Evolutionary conservation across 1,140 invertebrate species (phyloP).

Genomic region (Drosophila neocordata): DNA sequence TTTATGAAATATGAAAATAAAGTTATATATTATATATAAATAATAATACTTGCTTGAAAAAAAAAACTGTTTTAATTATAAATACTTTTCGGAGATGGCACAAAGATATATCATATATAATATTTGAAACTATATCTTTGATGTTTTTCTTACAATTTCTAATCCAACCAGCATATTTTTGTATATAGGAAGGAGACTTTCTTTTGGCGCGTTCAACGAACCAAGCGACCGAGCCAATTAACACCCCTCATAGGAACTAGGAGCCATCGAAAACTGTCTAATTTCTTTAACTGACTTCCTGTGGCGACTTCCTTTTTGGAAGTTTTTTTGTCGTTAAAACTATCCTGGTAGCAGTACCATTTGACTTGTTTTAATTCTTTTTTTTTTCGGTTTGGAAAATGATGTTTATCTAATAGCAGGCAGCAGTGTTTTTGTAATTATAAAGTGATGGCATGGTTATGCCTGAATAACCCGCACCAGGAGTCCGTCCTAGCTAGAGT

Average conservation of each 20-base stretch:
- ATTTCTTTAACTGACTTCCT: constrained; percentile 59
- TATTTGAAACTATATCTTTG: background rate
- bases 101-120: background rate
- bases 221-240: constrained; percentile 42
- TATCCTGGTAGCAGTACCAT: constrained; percentile 54
- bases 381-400: constrained; percentile 34
- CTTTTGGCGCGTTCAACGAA: background rate
- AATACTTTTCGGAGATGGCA: background rate
- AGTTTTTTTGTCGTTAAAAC: constrained; percentile 39
- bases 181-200: constrained; percentile 34
- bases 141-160: background rate
- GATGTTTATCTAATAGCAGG: constrained; percentile 71
- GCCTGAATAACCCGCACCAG: constrained; percentile 62
- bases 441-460: constrained; percentile 66
- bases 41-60: background rate
- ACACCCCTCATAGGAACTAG: constrained; percentile 57
- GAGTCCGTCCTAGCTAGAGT: constrained; percentile 37
- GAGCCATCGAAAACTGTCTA: constrained; percentile 28
- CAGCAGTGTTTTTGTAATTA: constrained; percentile 58
- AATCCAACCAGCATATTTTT: constrained; percentile 31
- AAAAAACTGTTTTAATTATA: constrained; percentile 4
- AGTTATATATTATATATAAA: background rate
- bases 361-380: constrained; percentile 28
- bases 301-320: constrained; percentile 64
- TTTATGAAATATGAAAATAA: constrained; percentile 12